Conservation (phyloP, 2,888 invertebrate genomes). For the Parnassius mnemosyne region DNA sequence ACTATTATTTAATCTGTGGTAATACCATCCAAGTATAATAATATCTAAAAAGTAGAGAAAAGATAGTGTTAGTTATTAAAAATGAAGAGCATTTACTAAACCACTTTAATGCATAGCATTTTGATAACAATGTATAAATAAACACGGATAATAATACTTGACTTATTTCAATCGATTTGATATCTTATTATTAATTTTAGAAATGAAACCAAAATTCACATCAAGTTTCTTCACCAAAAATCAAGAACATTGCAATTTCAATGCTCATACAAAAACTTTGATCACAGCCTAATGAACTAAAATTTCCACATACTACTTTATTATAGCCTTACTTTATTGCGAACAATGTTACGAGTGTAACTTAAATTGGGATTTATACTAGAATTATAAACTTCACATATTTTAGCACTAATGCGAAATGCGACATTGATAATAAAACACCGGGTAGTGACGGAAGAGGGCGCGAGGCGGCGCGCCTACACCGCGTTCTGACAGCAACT, state of each 20-base stretch:
- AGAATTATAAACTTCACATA: slow-evolving; percentile 20
- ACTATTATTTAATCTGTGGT: too few relatives aligned
- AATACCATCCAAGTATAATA: too few relatives aligned
- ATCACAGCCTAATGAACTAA: slow-evolving; percentile 63
- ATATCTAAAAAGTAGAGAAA: too few relatives aligned
- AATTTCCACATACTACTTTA: slow-evolving; percentile 68
- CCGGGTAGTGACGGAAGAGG: slow-evolving; percentile 28
- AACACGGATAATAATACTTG: too few relatives aligned
- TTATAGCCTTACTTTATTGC: slow-evolving; percentile 35
- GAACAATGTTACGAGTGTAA: too few relatives aligned
- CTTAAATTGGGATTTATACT: too few relatives aligned
- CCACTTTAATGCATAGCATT: too few relatives aligned
- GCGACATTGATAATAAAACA: slow-evolving; percentile 17
- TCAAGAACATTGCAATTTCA: slow-evolving; percentile 5
- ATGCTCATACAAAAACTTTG: slow-evolving; percentile 35
- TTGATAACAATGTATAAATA: too few relatives aligned
- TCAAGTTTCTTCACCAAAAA: slow-evolving; percentile 24
- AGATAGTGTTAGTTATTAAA: too few relatives aligned
- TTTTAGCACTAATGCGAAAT: slow-evolving; percentile 18
- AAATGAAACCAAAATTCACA: slow-evolving; percentile 17
- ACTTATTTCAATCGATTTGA: neutral
- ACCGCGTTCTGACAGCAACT: slow-evolving; percentile 61
- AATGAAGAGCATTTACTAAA: too few relatives aligned
- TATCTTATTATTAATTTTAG: neutral
- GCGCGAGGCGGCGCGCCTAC: slow-evolving; percentile 51